Evolutionary conservation across 2,113 vertebrate genomes (phyloP).

Genomic region (Pelmatolapia mariae): DNA sequence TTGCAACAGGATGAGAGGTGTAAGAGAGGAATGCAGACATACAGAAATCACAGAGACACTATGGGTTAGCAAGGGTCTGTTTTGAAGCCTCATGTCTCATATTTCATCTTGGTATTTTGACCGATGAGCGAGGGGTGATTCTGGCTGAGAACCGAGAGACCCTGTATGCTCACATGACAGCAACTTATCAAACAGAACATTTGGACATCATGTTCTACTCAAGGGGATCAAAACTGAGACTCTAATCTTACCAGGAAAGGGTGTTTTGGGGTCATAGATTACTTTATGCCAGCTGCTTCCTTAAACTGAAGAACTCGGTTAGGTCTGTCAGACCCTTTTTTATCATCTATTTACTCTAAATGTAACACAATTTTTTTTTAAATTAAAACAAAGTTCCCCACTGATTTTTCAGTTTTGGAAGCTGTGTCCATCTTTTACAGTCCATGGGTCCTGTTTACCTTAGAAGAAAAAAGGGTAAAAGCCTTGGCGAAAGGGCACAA

Average conservation of each 20-base stretch:
- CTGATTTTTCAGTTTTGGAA: not conserved
- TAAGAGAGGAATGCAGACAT: not conserved
- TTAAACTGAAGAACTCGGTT: not conserved
- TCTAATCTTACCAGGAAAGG: not conserved
- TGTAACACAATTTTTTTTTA: rapidly evolving
- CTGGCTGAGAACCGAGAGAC: not conserved
- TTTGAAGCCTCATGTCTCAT: not conserved
- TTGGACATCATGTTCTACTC: not conserved
- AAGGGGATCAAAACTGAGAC: not conserved
- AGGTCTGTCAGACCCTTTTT: not conserved
- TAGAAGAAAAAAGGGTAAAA: not conserved
- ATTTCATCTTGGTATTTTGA: not conserved
- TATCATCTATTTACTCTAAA: not conserved
- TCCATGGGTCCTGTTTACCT: not conserved
- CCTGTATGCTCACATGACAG: not conserved
- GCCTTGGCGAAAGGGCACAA: not conserved
- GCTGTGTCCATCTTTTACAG: not conserved
- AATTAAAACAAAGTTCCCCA: not conserved
- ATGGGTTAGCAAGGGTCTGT: not conserved
- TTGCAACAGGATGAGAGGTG: not conserved
- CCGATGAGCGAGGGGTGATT: not conserved
- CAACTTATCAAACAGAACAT: not conserved
- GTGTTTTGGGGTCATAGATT: not conserved
- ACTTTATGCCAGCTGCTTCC: not conserved
- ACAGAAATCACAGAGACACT: not conserved